Evolutionary conservation across 1,140 invertebrate genomes (phyloP).

Genomic region (Saxidomus purpurata): DNA sequence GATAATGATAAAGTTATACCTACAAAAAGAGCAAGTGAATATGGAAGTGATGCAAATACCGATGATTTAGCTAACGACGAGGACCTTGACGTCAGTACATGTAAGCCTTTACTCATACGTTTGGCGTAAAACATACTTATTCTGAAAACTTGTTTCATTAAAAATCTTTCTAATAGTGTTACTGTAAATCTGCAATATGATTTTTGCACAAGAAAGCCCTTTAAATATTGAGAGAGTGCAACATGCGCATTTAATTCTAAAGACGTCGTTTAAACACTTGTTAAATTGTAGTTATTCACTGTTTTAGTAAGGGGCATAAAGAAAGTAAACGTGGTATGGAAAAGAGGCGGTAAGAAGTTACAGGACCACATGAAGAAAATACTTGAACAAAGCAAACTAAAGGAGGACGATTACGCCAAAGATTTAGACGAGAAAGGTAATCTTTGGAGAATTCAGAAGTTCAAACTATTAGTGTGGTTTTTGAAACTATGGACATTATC

Average conservation of each 20-base stretch:
- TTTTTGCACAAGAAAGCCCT: too few species aligned
- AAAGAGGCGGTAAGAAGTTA: slow-evolving; percentile 81
- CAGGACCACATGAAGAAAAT: slow-evolving; percentile 84
- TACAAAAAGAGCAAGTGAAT: slow-evolving; percentile 81
- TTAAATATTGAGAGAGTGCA: too few species aligned
- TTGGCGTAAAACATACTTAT: too few species aligned
- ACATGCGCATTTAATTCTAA: too few species aligned
- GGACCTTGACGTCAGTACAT: slow-evolving; percentile 83
- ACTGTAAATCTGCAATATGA: too few species aligned
- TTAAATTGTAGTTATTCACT: too few species aligned
- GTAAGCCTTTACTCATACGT: slow-evolving; percentile 80
- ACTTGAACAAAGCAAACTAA: slow-evolving; percentile 78
- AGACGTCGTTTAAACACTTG: too few species aligned
- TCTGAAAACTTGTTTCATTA: too few species aligned
- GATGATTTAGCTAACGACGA: slow-evolving; percentile 85
- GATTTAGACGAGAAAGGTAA: slow-evolving; percentile 83
- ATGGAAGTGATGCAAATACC: slow-evolving; percentile 81
- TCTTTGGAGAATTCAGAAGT: neutral
- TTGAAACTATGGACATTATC: too few species aligned
- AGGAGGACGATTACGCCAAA: slow-evolving; percentile 74
- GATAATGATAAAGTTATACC: slow-evolving; percentile 80
- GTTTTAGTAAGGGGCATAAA: slow-evolving; percentile 81
- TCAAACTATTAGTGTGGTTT: neutral
- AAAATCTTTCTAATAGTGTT: too few species aligned
- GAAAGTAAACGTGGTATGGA: slow-evolving; percentile 84